Evolutionary conservation across 2,888 invertebrate species (phyloP), one percentile per base, ranked within the genome.

Genomic region (Arrhopalites spinosus): DNA sequence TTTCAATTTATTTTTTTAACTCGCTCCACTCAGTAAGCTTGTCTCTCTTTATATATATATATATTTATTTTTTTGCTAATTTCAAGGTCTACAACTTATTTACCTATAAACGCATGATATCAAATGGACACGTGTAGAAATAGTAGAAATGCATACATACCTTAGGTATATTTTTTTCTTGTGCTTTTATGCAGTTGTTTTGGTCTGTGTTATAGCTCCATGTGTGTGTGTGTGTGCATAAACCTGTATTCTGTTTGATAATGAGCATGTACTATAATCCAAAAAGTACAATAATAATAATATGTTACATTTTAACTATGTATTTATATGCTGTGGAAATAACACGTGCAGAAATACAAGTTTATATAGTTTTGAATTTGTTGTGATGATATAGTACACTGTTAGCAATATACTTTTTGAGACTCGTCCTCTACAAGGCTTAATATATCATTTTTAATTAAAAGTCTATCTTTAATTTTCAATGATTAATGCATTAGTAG

Each of bases 31-130:
- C 43, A 36, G 43, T 43, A 36, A 36, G 36, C 36, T 36, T 36
- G 5, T 36, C n/a, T n/a, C n/a, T n/a, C n/a, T n/a, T n/a, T n/a
- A n/a, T n/a, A n/a, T n/a, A n/a, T n/a, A n/a, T n/a, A n/a, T n/a
- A n/a, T n/a, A n/a, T n/a, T n/a, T 36, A 43, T 53, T 56, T 69
- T 75, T 75, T 70, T 75, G 70, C 67, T 1, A 43, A 29, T 27
- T 76, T 73, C 76, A 76, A 76, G 76, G 76, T 73, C 76, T 76
- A 43, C 76, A 73, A 76, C 64, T 76, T 63, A 59, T 69, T 45
- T 69, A 59, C 56, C 43, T 45, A 67, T 45, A 25, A 69, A 69
- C 47, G 68, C 68, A 69, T 69, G 68, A 47, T 69, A 50, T 36
- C 43, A 53, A 69, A 69, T 25, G 47, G 25, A 69, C 68, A 69